Evolutionary conservation across 2,888 invertebrate species (phyloP).

Genomic region (Geophilus truncorum): DNA sequence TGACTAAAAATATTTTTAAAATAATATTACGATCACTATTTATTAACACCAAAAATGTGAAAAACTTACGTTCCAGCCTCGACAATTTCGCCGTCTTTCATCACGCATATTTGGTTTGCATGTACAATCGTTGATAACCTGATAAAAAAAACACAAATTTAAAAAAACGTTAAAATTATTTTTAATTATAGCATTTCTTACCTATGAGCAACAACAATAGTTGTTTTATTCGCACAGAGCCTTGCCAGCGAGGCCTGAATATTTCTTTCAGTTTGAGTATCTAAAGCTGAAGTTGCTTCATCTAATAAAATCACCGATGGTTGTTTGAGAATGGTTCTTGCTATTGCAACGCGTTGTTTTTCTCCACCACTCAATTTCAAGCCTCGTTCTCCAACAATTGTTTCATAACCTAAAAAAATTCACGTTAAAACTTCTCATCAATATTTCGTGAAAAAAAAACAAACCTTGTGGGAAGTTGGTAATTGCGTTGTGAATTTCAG

Average conservation of each 20-base stretch:
- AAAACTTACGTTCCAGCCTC: conserved; percentile 73
- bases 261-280: conserved; percentile 89
- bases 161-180: background rate
- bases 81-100: conserved; percentile 83
- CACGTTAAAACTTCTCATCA: too few relatives aligned
- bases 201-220: conserved; percentile 86
- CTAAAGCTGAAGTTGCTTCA: conserved; percentile 88
- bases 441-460: too few relatives aligned
- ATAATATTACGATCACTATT: background rate
- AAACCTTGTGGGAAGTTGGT: conserved; percentile 76
- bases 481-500: conserved; percentile 91
- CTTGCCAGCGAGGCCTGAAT: conserved; percentile 72
- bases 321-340: conserved; percentile 85
- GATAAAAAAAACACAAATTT: background rate
- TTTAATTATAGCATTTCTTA: background rate
- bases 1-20: conserved; percentile 56
- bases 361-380: conserved; percentile 93
- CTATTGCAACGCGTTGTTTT: conserved; percentile 95
- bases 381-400: conserved; percentile 89
- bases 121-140: conserved; percentile 87
- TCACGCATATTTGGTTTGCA: conserved; percentile 88
- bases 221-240: conserved; percentile 80
- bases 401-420: conserved; percentile 61
- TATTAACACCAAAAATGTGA: too few relatives aligned
- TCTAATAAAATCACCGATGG: conserved; percentile 87